phyloP scores from a whole-genome alignment of 2,888 invertebrate genomes.

The Hybos culiciformis region DNA sequence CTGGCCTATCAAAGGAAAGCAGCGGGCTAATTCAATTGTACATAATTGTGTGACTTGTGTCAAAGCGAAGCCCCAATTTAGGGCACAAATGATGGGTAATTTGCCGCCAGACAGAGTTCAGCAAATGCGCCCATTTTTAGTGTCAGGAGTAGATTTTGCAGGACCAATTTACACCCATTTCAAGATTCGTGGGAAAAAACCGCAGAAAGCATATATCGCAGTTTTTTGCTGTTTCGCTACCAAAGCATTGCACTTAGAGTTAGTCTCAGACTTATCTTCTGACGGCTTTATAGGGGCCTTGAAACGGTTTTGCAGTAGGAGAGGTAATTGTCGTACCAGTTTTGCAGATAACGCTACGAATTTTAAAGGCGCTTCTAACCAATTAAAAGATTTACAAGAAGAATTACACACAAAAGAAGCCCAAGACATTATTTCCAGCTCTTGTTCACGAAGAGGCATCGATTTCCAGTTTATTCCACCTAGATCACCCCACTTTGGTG shows the following conservation, averaged over 20 bases:
- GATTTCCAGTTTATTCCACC: neutral
- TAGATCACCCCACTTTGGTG: constrained; percentile 1
- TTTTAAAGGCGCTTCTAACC: neutral
- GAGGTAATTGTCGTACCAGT: too few relatives aligned
- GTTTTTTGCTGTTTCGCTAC: constrained; percentile 12
- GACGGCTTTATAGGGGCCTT: constrained; percentile 12
- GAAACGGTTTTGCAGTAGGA: constrained; percentile 10
- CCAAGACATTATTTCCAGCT: neutral
- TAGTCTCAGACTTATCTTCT: constrained; percentile 9
- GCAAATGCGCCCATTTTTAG: constrained; percentile 8
- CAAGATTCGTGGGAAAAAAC: constrained; percentile 4
- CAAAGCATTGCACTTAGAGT: constrained; percentile 12
- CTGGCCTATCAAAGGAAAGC: constrained; percentile 17
- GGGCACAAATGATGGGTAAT: constrained; percentile 18
- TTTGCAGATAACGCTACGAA: neutral
- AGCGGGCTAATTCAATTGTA: constrained; percentile 9
- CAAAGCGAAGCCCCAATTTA: constrained; percentile 7
- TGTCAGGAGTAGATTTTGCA: constrained; percentile 9
- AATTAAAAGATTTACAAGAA: neutral
- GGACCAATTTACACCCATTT: constrained; percentile 9
- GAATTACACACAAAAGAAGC: neutral
- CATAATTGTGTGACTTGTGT: constrained; percentile 14
- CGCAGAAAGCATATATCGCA: constrained; percentile 11
- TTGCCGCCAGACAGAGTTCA: constrained; percentile 12
- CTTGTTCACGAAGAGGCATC: neutral